Evolutionary conservation across 2,797 vertebrate species (phyloP), one percentile per base, ranked within the genome.

Genomic region (Pelobates cultripes): DNA sequence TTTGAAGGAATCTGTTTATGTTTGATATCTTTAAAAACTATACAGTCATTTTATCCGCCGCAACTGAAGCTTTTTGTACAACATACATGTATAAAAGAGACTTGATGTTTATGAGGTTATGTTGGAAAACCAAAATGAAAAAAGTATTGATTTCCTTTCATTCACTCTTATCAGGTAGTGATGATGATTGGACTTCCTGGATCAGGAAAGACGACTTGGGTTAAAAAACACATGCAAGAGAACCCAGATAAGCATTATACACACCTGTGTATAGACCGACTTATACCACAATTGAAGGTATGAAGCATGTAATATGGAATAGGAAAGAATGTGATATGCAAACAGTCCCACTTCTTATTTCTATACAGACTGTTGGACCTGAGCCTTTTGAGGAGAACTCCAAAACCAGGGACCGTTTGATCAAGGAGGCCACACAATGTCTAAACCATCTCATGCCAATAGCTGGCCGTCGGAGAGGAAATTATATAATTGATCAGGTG

Each of bases 401-500:
- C 40, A 92, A 90, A 84, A 90, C 90, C 81, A 91, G 86, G 84
- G 93, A 95, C 72, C 80, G 86, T 81, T 87, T 90, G 84, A 88
- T 95, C 77, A 95, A 93, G 88, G 94, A 97, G 91, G 96, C 96
- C 55, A 95, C 95, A 80, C 95, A 94, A 84, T 97, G 96, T 89
- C 90, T 98, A 78, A 97, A 95, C 82, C 92, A 96, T 61, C 88
- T 97, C 79, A 94, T 97, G 85, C 96, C 94, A 86, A 84, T 94
- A 3, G 96, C 95, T 67, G 94, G 96, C 47, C 86, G 92, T 82
- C 93, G 89, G 78, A 93, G 91, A 61, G 92, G 94, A 14, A 98
- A 97, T 89, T 97, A 95, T 86, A 98, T 98, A 83, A 93, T 98
- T 1, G 96, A 98, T 87, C 96, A 97, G 95, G 96, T 97, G 28